These are phyloP conservation scores for Chrysomallon squamiferum DNA, from an alignment of 1,140 invertebrate genomes.

Conservation along the genomic window DNA sequence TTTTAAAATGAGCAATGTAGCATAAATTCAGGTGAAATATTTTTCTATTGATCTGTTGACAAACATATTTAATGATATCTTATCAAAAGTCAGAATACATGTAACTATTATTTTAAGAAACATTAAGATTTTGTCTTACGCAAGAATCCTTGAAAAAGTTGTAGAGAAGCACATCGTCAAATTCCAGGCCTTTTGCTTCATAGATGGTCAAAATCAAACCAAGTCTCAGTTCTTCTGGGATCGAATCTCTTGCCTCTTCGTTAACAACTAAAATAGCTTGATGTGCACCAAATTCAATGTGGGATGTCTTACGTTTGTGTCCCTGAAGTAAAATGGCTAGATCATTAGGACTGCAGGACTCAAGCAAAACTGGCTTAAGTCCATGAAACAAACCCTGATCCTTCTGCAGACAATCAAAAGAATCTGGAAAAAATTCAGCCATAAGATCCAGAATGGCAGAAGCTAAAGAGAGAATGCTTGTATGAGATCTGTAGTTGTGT, in stretches of 20 bases:
- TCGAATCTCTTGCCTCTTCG: conserved; percentile 37
- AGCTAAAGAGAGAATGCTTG: conserved; percentile 53
- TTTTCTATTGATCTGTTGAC: neutral
- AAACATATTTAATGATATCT: neutral
- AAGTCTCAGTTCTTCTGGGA: conserved; percentile 40
- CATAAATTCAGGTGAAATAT: neutral
- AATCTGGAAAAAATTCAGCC: conserved; percentile 56
- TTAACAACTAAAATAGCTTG: conserved; percentile 55
- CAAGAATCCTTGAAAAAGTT: conserved; percentile 39
- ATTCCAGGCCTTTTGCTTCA: conserved; percentile 51
- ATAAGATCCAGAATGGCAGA: conserved; percentile 54
- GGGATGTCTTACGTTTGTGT: conserved; percentile 49
- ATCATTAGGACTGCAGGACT: conserved; percentile 41
- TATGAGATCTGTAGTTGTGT: conserved; percentile 57
- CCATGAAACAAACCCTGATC: conserved; percentile 56
- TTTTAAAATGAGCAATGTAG: too few relatives aligned
- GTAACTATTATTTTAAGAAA: neutral
- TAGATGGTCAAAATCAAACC: conserved; percentile 55
- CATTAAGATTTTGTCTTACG: conserved; percentile 3
- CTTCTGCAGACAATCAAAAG: conserved; percentile 53
- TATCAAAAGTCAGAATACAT: neutral
- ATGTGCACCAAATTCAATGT: conserved; percentile 58
- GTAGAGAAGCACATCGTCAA: conserved; percentile 33
- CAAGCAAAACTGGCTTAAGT: conserved; percentile 51
- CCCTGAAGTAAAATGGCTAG: conserved; percentile 27